Conservation (phyloP, 2,888 invertebrate genomes). For the Lydus trimaculatus region DNA sequence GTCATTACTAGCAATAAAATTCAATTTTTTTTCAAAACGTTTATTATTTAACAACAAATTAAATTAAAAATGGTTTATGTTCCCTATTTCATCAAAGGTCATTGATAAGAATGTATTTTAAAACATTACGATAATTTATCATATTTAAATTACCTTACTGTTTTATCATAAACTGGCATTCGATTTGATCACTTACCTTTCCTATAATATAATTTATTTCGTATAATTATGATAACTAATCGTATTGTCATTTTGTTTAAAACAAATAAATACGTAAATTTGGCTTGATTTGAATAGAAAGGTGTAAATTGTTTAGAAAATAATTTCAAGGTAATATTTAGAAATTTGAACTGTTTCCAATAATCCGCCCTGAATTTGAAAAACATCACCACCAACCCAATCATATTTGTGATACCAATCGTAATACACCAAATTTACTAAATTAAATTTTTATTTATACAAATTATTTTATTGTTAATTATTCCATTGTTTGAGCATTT, state of each 20-base stretch:
- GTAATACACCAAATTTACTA: too few relatives aligned
- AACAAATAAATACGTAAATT: not conserved
- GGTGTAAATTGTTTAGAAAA: not conserved
- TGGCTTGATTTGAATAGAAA: not conserved
- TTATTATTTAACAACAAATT: too few relatives aligned
- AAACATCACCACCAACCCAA: not conserved
- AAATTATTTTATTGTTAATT: too few relatives aligned
- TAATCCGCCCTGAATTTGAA: not conserved
- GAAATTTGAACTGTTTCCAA: not conserved
- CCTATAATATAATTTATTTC: not conserved
- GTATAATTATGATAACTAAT: not conserved
- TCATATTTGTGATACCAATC: too few relatives aligned
- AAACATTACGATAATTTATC: not conserved
- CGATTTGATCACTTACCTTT: too few relatives aligned
- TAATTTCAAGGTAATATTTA: not conserved
- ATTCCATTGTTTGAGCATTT: too few relatives aligned
- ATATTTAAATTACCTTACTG: too few relatives aligned
- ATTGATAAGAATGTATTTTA: not conserved
- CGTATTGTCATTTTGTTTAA: not conserved
- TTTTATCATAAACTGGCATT: too few relatives aligned
- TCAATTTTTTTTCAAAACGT: too few relatives aligned
- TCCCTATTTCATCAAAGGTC: not conserved
- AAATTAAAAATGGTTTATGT: too few relatives aligned
- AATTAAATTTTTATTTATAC: too few relatives aligned
- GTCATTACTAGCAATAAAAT: not conserved